Percentiles rank a stretch among this genome's conserved stretches.
These are phyloP conservation scores for Apotomis capreana DNA, from an alignment of 2,888 invertebrate genomes.

Conservation along the genomic window DNA sequence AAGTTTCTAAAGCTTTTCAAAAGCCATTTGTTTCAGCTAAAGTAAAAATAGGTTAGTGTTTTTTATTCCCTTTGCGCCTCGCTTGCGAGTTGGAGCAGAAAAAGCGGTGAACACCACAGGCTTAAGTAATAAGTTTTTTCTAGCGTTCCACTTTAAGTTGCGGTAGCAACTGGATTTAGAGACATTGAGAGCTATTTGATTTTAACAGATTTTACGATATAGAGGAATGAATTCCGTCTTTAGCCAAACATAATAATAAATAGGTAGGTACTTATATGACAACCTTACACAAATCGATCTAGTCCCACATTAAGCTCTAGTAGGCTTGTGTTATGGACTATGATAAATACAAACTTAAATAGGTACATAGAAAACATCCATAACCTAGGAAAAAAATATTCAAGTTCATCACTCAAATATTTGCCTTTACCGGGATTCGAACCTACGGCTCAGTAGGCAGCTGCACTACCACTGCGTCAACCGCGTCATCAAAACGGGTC, in stretches of 20 bases:
- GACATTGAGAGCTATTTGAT: slow-evolving; percentile 36
- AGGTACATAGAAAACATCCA: too few species aligned
- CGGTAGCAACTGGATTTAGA: slow-evolving; percentile 33
- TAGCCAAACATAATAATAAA: background rate
- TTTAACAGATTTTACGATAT: slow-evolving; percentile 21
- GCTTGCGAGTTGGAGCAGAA: slow-evolving; percentile 20
- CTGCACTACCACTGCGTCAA: too few species aligned
- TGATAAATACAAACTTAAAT: too few species aligned
- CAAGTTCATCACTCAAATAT: too few species aligned
- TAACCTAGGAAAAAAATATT: too few species aligned
- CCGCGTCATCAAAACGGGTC: too few species aligned
- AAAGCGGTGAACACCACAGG: slow-evolving; percentile 24
- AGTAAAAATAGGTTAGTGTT: slow-evolving; percentile 21
- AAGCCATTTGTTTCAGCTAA: slow-evolving; percentile 26
- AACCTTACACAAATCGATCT: too few species aligned
- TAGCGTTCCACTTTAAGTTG: slow-evolving; percentile 30
- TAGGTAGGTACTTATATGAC: too few species aligned
- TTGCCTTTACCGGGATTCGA: too few species aligned
- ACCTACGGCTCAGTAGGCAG: too few species aligned
- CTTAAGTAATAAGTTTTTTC: slow-evolving; percentile 37
- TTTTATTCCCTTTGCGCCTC: slow-evolving; percentile 10
- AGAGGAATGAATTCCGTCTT: slow-evolving; percentile 24
- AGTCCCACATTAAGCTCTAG: too few species aligned
- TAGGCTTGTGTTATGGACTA: too few species aligned
- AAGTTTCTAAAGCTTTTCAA: slow-evolving; percentile 11